Base-by-base conservation (phyloP, 1,140 invertebrate genomes). In the Epicauta chinensis region DNA sequence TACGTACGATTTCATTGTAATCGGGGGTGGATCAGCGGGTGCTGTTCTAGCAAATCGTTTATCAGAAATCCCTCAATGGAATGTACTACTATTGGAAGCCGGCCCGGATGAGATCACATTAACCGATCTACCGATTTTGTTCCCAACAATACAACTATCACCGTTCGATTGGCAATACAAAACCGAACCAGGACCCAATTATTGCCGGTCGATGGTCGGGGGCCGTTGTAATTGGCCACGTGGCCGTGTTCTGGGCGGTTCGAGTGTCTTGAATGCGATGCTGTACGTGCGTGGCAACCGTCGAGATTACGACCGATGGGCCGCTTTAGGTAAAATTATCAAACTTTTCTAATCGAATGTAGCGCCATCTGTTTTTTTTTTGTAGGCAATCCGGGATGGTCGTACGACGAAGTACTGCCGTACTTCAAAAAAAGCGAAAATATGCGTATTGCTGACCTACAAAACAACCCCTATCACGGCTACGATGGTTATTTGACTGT, bases 251-350 rank as follows among this genome's bases (percentile, higher is more conserved):
- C 65, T 91, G 3, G 93, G 93, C 7, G 93, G 93, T 2, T 84
- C 81, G 1, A 90, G 87, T 58, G 81, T 83, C 2, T 70, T 94
- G 10, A 95, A 95, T 65, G 90, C 87, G 2, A 93, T 95, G 90
- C 75, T 92, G 31, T 95, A 93, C 58, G 79, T 93, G 0, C 73
- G 92, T 23, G 92, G 92, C 0, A 91, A 95, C 71, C 80, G 76
- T 31, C 73, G 69, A 2, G 91, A 95, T 71, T 97, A 93, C 64
- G 87, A 97, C 64, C 67, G 78, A 5, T 95, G 92, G 91, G 81
- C 80, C 15, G 70, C 69, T 13, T n/a, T 81, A 68, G 88, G 78
- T 23, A 23, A 23, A 5, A 7, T 23, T 7, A 23, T 23, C 7
- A 1, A 23, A n/a, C n/a, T n/a, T n/a, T n/a, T n/a, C n/a, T n/a